Evolutionary conservation across 2,113 vertebrate species (phyloP), one percentile per base, ranked within the genome.

Genomic region (Pseudorasbora parva): DNA sequence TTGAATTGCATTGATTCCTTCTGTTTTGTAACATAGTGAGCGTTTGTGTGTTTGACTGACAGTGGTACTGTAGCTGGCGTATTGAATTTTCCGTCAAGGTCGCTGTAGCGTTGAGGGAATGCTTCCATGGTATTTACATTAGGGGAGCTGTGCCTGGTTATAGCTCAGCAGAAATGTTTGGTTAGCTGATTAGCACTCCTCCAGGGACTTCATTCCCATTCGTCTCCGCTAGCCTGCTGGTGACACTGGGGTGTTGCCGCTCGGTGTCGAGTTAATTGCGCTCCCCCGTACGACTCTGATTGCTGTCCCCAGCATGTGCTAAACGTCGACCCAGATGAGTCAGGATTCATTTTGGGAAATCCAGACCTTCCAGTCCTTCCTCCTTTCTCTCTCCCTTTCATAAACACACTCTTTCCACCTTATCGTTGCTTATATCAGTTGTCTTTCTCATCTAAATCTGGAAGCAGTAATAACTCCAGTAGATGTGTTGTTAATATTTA

Each of bases 181-280:
- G 62, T 88, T 92, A 89, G 89, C 87, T 93, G 91, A 93, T 94
- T 92, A 91, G 88, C 33, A 51, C 54, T 47, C 88, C 91, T 87
- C 84, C 2, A 49, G 19, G 83, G 88, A 86, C 78, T 73, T 41
- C 43, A 45, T 57, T 30, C 41, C 30, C 47, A n/a, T 64, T 84
- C 81, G 21, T 51, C 76, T 64, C 51, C n/a, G n/a, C 14, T 74
- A 12, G 73, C 8, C 80, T 80, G 62, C 33, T 84, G 81, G 71
- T 54, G 74, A 51, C 59, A 37, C 77, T 41, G 51, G 71, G 43
- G 49, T 86, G 69, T 76, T 43, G 59, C 56, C 64, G 25, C 84
- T 81, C 62, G 54, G 69, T 43, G 84, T 86, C 25, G 30, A 9
- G 23, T 82, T 82, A 86, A 86, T 80, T 86, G 80, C 56, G 74